phyloP scores from a whole-genome alignment of 92 coral and sea anemone genomes.

The Bergia puertoricense region DNA sequence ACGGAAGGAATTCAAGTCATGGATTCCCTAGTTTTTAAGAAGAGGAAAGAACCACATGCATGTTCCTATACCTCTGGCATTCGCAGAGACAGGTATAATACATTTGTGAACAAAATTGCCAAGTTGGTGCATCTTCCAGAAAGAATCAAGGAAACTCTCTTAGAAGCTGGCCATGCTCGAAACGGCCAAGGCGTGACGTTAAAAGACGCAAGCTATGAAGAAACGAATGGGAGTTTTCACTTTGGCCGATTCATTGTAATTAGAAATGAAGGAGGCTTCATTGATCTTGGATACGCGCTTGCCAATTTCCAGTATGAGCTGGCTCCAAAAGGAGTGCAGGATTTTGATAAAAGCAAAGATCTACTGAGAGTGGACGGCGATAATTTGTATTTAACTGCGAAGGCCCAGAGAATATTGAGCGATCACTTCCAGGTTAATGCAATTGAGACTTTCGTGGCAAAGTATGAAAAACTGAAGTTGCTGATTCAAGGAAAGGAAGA shows the following conservation, averaged over 20 bases:
- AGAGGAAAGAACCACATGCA: background rate
- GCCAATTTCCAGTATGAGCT: background rate
- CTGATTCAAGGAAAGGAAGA: background rate
- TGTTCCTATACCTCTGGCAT: background rate
- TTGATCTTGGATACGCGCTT: slow-evolving; percentile 15
- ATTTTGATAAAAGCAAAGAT: background rate
- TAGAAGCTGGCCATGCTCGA: slow-evolving; percentile 3
- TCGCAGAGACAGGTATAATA: background rate
- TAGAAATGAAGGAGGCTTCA: background rate
- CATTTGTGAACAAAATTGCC: background rate
- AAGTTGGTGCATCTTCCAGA: background rate
- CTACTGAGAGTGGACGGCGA: background rate
- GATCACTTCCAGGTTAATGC: background rate
- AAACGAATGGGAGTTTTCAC: background rate
- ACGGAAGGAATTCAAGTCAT: background rate
- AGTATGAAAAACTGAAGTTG: background rate
- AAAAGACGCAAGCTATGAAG: background rate
- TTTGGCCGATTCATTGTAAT: slow-evolving; percentile 1
- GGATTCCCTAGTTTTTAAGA: background rate
- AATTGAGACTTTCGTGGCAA: background rate
- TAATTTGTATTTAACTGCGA: background rate
- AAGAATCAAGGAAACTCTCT: background rate
- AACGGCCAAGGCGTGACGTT: background rate
- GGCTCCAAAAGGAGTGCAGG: background rate
- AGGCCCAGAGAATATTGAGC: background rate